A percentile compares a stretch with the other conserved stretches of the same genome.
phyloP scores from a whole-genome alignment of 2,797 vertebrate species.

The Tragopan temminckii region DNA sequence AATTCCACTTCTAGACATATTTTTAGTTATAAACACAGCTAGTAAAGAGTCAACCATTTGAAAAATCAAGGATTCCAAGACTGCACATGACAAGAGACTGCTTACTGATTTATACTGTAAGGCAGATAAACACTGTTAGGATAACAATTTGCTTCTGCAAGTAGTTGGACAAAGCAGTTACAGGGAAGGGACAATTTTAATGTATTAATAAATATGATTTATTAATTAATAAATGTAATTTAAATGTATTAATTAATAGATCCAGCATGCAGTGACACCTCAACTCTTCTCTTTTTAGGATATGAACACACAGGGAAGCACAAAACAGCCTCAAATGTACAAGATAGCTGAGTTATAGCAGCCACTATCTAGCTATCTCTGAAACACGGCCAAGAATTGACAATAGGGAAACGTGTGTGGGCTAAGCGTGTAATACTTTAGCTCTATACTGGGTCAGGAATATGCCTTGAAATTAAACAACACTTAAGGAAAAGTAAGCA shows the following conservation, averaged over 20 bases:
- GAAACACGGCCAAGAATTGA: background rate
- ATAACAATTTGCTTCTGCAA: background rate
- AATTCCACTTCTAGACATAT: background rate
- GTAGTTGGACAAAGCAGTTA: background rate
- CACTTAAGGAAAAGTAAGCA: conserved; percentile 3
- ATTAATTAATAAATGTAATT: no score
- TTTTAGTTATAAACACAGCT: background rate
- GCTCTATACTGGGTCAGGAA: background rate
- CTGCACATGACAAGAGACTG: background rate
- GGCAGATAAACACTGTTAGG: background rate
- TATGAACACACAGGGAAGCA: background rate
- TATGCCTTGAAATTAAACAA: background rate
- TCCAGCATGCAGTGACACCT: background rate
- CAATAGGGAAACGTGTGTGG: background rate
- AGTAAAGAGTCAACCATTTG: background rate
- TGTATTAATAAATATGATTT: background rate
- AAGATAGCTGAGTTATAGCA: background rate
- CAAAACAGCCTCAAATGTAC: background rate
- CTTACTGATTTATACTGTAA: background rate
- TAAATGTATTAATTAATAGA: background rate
- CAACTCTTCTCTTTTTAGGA: background rate
- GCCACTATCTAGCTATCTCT: background rate
- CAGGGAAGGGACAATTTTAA: background rate
- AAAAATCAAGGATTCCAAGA: background rate
- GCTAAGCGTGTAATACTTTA: background rate